A percentile compares a stretch with the other conserved stretches of the same genome.
phyloP scores from a whole-genome alignment of 2,797 vertebrate species.

The Helarctos malayanus region DNA sequence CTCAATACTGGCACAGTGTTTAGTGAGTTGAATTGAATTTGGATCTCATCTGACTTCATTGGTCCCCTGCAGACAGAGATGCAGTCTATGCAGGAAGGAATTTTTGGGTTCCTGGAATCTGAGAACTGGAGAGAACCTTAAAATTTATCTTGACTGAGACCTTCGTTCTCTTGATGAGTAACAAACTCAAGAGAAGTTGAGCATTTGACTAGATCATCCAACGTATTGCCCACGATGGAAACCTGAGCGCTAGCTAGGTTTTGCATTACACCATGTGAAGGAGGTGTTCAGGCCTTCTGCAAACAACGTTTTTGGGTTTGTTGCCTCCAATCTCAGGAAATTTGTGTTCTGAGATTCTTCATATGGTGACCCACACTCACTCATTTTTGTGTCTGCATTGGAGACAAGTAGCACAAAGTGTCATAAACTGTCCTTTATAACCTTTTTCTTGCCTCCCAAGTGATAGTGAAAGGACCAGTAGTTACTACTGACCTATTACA shows the following conservation, averaged over 20 bases:
- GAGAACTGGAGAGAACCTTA: neutral
- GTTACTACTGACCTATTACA: neutral
- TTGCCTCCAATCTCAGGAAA: neutral
- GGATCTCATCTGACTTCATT: neutral
- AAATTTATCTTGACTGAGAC: neutral
- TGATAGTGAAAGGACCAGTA: neutral
- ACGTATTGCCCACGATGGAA: rapidly evolving
- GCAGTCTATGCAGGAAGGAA: neutral
- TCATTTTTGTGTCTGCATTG: neutral
- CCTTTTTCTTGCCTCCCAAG: too few species aligned
- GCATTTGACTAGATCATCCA: rapidly evolving
- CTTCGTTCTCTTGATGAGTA: neutral
- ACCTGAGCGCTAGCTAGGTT: neutral
- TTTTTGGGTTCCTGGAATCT: neutral
- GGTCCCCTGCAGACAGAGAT: neutral
- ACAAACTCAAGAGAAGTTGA: neutral
- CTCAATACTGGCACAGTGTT: neutral
- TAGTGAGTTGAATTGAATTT: neutral
- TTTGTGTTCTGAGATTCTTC: neutral
- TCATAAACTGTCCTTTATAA: neutral
- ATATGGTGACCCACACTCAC: neutral
- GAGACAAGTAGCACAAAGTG: neutral
- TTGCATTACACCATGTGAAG: neutral
- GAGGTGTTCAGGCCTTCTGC: neutral
- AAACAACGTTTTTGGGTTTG: neutral